Percentiles rank a stretch among this genome's conserved stretches.
These are phyloP conservation scores for Cyanoliseus patagonus DNA, from an alignment of 2,113 vertebrate genomes.

Conservation along the genomic window DNA sequence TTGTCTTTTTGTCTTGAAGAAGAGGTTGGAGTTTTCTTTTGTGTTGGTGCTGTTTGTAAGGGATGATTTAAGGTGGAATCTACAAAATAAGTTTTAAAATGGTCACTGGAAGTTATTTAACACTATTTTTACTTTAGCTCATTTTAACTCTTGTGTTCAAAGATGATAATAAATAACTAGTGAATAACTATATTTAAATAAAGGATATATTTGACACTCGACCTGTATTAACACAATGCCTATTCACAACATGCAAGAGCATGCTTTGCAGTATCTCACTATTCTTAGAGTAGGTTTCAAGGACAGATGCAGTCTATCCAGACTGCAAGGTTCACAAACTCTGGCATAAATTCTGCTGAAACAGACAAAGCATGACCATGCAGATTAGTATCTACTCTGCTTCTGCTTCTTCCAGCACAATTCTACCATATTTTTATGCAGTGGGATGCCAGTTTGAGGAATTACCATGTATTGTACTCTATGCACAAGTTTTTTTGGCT, in stretches of 20 bases:
- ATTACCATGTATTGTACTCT: background rate
- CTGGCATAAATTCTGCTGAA: background rate
- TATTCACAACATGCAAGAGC: background rate
- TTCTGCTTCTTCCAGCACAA: background rate
- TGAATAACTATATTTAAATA: background rate
- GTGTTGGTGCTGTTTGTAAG: conserved; percentile 87
- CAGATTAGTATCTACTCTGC: background rate
- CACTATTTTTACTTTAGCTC: background rate
- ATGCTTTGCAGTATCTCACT: background rate
- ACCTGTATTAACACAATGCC: background rate
- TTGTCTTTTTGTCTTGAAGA: conserved; percentile 96
- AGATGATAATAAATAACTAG: background rate
- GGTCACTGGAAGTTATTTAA: background rate
- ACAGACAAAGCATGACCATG: background rate
- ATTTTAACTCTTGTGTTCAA: background rate
- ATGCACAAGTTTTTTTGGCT: background rate
- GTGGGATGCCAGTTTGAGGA: background rate
- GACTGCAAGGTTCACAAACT: background rate
- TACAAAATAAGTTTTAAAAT: conserved; percentile 61
- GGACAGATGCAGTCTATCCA: background rate
- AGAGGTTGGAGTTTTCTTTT: conserved; percentile 91
- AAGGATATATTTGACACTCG: background rate
- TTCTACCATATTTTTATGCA: background rate
- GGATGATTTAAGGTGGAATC: conserved; percentile 93
- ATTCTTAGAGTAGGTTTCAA: background rate